Evolutionary conservation across 2,797 vertebrate species (phyloP).

Genomic region (Apogon talboti): DNA sequence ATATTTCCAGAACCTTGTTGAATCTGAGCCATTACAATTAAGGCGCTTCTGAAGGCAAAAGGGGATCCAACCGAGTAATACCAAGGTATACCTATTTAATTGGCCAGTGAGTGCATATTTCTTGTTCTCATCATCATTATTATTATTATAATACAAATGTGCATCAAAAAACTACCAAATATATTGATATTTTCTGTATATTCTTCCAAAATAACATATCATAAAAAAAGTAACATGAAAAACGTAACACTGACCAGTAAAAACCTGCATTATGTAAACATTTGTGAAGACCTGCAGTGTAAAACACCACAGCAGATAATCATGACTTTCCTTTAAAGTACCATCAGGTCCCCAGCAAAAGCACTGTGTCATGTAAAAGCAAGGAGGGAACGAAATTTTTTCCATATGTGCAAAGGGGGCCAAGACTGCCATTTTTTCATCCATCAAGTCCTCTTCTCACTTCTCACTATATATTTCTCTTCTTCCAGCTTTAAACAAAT

Average conservation of each 20-base stretch:
- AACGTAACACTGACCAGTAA: neutral
- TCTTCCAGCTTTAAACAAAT: conserved; percentile 80
- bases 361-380: conserved; percentile 57
- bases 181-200: too few species aligned
- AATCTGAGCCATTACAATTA: too few species aligned
- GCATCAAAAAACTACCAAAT: too few species aligned
- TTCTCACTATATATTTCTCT: conserved; percentile 75
- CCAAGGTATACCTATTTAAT: too few species aligned
- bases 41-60: too few species aligned
- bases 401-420: conserved; percentile 81
- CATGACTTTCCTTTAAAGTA: conserved; percentile 36
- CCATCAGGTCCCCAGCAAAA: conserved; percentile 37
- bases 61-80: too few species aligned
- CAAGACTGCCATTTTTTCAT: conserved; percentile 66
- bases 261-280: too few species aligned
- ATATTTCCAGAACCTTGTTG: too few species aligned
- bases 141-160: too few species aligned
- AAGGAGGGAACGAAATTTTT: conserved; percentile 75
- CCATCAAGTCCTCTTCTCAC: conserved; percentile 74
- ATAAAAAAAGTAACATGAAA: conserved; percentile 9
- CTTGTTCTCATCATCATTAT: too few species aligned
- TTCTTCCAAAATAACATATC: neutral
- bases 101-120: too few species aligned
- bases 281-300: conserved; percentile 7
- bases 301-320: conserved; percentile 14